Conservation (phyloP, 2,888 invertebrate genomes). For the Hydrotaea diabolus region DNA sequence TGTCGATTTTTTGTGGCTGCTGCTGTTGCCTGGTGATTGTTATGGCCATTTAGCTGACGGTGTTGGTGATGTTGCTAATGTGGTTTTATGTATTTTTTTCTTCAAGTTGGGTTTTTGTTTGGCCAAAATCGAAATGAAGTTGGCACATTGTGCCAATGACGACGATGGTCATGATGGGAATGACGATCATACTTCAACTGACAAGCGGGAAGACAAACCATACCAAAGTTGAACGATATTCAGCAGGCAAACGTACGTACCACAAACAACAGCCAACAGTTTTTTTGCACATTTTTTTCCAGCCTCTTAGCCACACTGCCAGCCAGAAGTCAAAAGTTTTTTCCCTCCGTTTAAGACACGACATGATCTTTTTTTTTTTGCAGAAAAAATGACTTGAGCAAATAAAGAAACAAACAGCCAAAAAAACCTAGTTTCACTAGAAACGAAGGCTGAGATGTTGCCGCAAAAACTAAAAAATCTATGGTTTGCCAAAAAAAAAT, state of each 20-base stretch:
- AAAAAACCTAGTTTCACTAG: constrained; percentile 30
- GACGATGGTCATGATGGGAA: background rate
- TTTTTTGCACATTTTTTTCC: background rate
- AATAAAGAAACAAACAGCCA: background rate
- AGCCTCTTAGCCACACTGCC: constrained; percentile 4
- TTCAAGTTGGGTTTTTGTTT: background rate
- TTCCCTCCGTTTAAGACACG: constrained; percentile 36
- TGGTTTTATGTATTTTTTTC: background rate
- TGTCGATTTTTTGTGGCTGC: constrained; percentile 31
- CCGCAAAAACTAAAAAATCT: constrained; percentile 8
- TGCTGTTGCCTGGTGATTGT: constrained; percentile 13
- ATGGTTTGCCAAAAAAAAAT: constrained; percentile 9
- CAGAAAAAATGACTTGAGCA: background rate
- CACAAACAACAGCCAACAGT: background rate
- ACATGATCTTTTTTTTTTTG: constrained; percentile 41
- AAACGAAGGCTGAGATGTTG: constrained; percentile 1
- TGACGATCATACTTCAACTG: constrained; percentile 1
- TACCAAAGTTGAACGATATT: constrained; percentile 24
- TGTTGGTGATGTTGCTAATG: constrained; percentile 27
- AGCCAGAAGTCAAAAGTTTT: constrained; percentile 41
- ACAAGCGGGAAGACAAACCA: constrained; percentile 18
- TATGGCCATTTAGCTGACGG: constrained; percentile 18
- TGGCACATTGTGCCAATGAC: constrained; percentile 29
- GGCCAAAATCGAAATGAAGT: constrained; percentile 1
- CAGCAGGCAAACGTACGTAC: constrained; percentile 26